phyloP scores from a whole-genome alignment of 2,888 invertebrate species.

The Andrena fulva region DNA sequence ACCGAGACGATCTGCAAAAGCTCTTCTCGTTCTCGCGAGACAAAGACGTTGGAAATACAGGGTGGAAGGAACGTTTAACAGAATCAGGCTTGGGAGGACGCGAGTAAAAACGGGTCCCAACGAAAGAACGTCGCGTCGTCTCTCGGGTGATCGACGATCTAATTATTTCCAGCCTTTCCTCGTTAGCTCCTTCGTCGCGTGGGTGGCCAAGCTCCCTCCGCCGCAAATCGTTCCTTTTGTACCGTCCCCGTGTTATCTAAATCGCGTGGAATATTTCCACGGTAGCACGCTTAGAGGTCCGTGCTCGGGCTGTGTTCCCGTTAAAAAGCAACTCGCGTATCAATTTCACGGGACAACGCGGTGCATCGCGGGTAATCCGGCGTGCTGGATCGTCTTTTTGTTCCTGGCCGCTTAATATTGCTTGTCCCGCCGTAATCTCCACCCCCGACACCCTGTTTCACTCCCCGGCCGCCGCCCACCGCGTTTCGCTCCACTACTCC shows the following conservation, averaged over 20 bases:
- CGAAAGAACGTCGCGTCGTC: slow-evolving; percentile 41
- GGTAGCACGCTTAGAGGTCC: slow-evolving; percentile 36
- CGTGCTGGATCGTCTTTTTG: slow-evolving; percentile 81
- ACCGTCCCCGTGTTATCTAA: slow-evolving; percentile 69
- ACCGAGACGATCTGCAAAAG: background rate
- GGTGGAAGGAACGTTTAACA: background rate
- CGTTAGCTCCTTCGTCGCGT: slow-evolving; percentile 47
- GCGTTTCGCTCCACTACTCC: slow-evolving; percentile 57
- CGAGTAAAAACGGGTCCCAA: slow-evolving; percentile 17
- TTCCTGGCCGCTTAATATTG: slow-evolving; percentile 81
- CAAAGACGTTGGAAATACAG: background rate
- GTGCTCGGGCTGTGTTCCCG: slow-evolving; percentile 56
- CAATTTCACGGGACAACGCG: slow-evolving; percentile 81
- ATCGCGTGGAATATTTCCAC: slow-evolving; percentile 73
- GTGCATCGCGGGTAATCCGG: slow-evolving; percentile 79
- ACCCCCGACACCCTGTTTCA: slow-evolving; percentile 63
- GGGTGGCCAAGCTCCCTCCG: slow-evolving; percentile 11
- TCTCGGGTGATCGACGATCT: slow-evolving; percentile 68
- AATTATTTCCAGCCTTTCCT: slow-evolving; percentile 75
- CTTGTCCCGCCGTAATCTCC: slow-evolving; percentile 79
- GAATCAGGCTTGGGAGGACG: background rate
- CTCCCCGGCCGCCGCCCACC: slow-evolving; percentile 33
- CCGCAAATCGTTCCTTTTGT: slow-evolving; percentile 68
- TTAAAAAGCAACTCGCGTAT: slow-evolving; percentile 77
- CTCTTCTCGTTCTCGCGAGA: background rate